Conservation (phyloP, 2,113 vertebrate genomes). For the Nematolebias whitei region DNA sequence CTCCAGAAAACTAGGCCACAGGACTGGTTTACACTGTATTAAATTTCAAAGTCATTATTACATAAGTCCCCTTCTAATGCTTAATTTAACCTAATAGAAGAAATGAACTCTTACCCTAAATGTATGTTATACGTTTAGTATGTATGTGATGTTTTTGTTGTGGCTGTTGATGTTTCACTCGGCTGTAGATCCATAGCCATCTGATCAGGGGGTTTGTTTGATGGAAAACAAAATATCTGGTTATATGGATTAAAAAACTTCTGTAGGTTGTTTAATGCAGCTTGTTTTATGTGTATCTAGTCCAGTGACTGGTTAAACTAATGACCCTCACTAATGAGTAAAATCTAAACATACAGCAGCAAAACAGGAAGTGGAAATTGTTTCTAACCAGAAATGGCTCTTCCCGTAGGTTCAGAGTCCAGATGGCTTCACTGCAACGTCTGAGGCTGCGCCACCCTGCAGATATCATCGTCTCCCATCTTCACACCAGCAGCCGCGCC, state of each 20-base stretch:
- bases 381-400: slow-evolving; percentile 2
- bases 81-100: not conserved
- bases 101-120: not conserved
- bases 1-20: not conserved
- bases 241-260: no score
- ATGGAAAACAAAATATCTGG: not conserved
- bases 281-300: not conserved
- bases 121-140: not conserved
- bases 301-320: not conserved
- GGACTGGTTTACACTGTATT: not conserved
- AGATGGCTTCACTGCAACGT: slow-evolving; percentile 57
- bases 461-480: slow-evolving; percentile 15
- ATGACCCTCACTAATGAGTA: not conserved
- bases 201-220: no score
- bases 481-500: slow-evolving; percentile 67
- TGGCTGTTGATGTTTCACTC: no score
- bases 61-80: not conserved
- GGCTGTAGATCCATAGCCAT: no score
- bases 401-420: slow-evolving; percentile 12
- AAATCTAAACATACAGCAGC: not conserved
- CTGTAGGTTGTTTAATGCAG: no score
- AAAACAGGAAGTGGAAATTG: slow-evolving; percentile 1
- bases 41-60: not conserved
- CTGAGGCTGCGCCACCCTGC: slow-evolving; percentile 33
- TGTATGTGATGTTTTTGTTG: not conserved